phyloP scores from a whole-genome alignment of 2,113 vertebrate species.

The Lepus europaeus region DNA sequence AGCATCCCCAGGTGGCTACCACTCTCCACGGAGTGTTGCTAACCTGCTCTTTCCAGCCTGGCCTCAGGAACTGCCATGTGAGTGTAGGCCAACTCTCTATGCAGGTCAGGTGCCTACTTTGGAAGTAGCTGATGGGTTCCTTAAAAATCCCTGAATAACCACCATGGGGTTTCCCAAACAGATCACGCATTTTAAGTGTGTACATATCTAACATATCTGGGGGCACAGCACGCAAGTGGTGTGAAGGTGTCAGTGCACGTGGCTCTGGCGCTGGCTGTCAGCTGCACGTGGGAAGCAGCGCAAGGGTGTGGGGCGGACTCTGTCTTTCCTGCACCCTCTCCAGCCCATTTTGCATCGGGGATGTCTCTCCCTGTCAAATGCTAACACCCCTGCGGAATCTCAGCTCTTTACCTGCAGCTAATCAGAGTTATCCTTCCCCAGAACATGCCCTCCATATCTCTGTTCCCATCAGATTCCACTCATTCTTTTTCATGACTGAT shows the following conservation, averaged over 20 bases:
- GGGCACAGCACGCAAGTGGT: not conserved
- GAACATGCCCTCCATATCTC: not conserved
- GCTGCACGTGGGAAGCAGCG: not conserved
- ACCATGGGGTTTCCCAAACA: not conserved
- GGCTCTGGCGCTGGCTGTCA: not conserved
- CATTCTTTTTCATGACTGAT: not conserved
- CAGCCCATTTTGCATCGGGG: not conserved
- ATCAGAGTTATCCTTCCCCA: not conserved
- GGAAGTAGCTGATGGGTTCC: not conserved
- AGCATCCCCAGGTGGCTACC: not conserved
- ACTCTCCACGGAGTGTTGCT: not conserved
- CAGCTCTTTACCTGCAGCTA: not conserved
- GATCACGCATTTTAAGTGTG: not conserved
- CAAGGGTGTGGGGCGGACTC: not conserved
- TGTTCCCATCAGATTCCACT: not conserved
- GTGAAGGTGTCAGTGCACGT: not conserved
- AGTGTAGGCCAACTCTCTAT: not conserved
- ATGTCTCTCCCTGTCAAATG: not conserved
- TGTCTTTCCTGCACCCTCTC: not conserved
- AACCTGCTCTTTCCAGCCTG: not conserved
- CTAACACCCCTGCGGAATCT: not conserved
- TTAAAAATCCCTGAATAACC: not conserved
- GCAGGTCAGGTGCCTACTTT: slow-evolving; percentile 10
- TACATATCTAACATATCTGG: not conserved
- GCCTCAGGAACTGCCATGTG: not conserved